Base-by-base conservation (phyloP, 92 coral and sea anemone species). In the Meandrina meandrites region DNA sequence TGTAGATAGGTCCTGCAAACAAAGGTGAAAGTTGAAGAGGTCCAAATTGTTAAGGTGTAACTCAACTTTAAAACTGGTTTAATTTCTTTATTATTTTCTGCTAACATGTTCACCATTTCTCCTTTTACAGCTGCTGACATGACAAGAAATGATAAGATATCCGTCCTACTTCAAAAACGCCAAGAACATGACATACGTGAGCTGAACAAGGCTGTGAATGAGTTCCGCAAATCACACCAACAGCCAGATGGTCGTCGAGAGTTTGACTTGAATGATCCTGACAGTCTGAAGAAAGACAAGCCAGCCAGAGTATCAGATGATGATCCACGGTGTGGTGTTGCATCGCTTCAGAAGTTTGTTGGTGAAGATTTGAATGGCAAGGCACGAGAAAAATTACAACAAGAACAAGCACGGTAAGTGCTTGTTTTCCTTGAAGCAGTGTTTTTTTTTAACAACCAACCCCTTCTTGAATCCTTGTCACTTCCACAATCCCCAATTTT, bases 251-350 rank as follows among this genome's bases (percentile, higher is more conserved):
- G 90, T 64, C 86, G 96, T 18, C 93, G 96, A 36, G 99, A 97
- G 81, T 97, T 95, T 94, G 99, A 97, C 71, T 78, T 97, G 79
- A 97, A 97, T 86, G 99, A 97, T 76, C 99, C 99, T 45, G 99
- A 97, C 81, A 87, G 88, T 67, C 84, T 97, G 86, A 97, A 95
- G 87, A 97, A 97, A 78, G 99, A 97, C 69, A 95, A 97, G 86
- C 99, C 99, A 18, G 98, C 99, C 27, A 94, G 99, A 70, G 95
- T 97, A 16, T 92, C 98, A 27, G 99, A 97, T 90, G 98, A 97
- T 84, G 99, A 97, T 76, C 98, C 99, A 0, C 90, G 99, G 28
- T 92, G 98, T 85, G 99, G 99, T 30, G 40, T 97, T 21, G 89
- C 99, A 34, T 95, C 98, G 56, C 86, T 97, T 72, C 99, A 97